phyloP scores from a whole-genome alignment of 2,113 vertebrate genomes.

The Greenwoodochromis staneri region DNA sequence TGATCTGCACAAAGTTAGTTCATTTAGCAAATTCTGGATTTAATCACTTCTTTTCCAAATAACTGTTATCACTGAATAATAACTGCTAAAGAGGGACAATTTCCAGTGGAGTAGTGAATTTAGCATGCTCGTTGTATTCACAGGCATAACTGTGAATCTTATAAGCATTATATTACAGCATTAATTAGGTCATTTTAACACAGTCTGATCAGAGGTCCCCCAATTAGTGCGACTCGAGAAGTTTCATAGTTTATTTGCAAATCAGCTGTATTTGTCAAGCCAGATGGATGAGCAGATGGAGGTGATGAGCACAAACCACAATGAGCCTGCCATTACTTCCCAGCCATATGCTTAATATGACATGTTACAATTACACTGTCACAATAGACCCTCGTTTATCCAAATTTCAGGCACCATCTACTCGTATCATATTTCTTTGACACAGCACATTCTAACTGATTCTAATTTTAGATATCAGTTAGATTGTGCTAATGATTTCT shows the following conservation, averaged over 20 bases:
- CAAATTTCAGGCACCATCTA: slow-evolving; percentile 28
- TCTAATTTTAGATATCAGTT: neutral
- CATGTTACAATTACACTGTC: slow-evolving; percentile 45
- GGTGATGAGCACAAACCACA: slow-evolving; percentile 51
- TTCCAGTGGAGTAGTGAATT: neutral
- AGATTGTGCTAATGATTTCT: neutral
- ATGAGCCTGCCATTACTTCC: slow-evolving; percentile 45
- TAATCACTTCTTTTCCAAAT: neutral
- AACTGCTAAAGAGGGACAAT: neutral
- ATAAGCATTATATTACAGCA: neutral
- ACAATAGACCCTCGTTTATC: slow-evolving; percentile 29
- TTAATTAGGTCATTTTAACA: neutral
- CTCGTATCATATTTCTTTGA: neutral
- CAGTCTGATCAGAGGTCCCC: slow-evolving; percentile 12
- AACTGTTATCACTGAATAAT: neutral
- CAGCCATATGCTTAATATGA: slow-evolving; percentile 57
- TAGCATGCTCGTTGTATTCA: neutral
- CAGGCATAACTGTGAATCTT: neutral
- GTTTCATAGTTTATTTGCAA: slow-evolving; percentile 12
- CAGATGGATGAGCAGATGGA: slow-evolving; percentile 63
- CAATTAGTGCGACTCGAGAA: slow-evolving; percentile 20
- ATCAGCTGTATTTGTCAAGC: slow-evolving; percentile 34
- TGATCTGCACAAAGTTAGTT: neutral
- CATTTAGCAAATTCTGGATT: neutral
- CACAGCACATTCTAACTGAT: neutral